Conservation (phyloP, 2,113 vertebrate genomes). For the Sinocyclocheilus grahami region DNA sequence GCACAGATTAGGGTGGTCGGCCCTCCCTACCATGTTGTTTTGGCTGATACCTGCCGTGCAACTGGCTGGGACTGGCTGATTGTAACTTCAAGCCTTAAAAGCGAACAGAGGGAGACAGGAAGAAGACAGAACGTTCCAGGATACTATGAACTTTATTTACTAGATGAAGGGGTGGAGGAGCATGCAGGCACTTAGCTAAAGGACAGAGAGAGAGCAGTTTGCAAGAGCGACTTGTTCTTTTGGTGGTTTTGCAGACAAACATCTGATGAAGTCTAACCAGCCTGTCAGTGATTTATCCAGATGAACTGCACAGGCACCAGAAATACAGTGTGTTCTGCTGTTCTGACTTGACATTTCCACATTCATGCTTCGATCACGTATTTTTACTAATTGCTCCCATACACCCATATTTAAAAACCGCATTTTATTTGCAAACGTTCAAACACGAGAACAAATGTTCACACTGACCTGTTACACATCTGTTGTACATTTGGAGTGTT, state of each 20-base stretch:
- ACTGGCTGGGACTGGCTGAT: conserved; percentile 35
- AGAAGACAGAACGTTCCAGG: conserved; percentile 56
- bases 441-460: not conserved
- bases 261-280: not conserved
- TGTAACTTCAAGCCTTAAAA: conserved; percentile 14
- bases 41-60: conserved; percentile 47
- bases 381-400: not conserved
- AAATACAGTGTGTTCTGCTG: conserved; percentile 1
- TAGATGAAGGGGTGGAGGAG: conserved; percentile 5
- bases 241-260: not conserved
- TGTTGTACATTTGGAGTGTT: too few species aligned
- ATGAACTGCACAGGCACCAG: not conserved
- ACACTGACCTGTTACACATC: not conserved
- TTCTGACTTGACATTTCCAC: conserved; percentile 2
- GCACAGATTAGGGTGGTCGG: conserved; percentile 42
- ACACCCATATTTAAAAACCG: not conserved
- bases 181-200: not conserved
- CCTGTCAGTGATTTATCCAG: not conserved
- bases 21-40: conserved; percentile 52
- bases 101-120: conserved; percentile 10
- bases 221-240: conserved; percentile 19
- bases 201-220: not conserved
- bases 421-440: not conserved
- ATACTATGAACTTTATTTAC: conserved; percentile 52
- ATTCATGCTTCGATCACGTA: not conserved